phyloP scores from a whole-genome alignment of 2,888 invertebrate species.

The Thera obeliscata region DNA sequence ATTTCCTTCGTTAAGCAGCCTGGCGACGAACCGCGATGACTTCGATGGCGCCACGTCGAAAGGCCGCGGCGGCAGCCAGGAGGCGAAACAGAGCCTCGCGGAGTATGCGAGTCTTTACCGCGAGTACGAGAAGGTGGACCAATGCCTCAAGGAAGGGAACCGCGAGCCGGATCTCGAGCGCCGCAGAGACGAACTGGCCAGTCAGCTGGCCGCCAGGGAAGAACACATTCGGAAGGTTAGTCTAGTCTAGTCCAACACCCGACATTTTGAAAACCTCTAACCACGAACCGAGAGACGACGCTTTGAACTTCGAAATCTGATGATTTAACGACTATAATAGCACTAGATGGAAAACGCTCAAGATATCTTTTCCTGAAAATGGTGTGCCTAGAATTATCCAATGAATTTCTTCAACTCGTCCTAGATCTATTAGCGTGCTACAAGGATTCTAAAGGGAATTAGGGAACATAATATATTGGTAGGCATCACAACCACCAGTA shows the following conservation, averaged over 20 bases:
- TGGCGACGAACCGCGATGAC: conserved; percentile 63
- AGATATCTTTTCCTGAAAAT: no score
- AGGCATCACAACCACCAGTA: no score
- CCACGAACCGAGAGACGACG: no score
- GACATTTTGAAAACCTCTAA: no score
- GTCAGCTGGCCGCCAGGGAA: conserved; percentile 62
- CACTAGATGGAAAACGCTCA: no score
- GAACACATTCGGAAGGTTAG: conserved; percentile 65
- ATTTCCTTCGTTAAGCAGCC: conserved; percentile 58
- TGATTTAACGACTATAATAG: no score
- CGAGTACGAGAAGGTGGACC: conserved; percentile 66
- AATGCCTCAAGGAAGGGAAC: conserved; percentile 53
- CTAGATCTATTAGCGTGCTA: no score
- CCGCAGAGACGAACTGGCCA: conserved; percentile 59
- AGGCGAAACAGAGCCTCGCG: conserved; percentile 65
- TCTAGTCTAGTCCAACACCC: not conserved
- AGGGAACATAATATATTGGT: no score
- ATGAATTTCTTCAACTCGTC: no score
- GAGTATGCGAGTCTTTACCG: conserved; percentile 70
- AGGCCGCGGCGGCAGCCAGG: conserved; percentile 56
- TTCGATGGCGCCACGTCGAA: conserved; percentile 67
- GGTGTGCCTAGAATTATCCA: no score
- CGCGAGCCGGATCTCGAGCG: conserved; percentile 58
- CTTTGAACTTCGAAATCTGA: no score
- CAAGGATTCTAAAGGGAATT: no score